A percentile compares a stretch with the other conserved stretches of the same genome.
Conservation (phyloP, 2,113 vertebrate genomes). For the Notiomystis cincta region DNA sequence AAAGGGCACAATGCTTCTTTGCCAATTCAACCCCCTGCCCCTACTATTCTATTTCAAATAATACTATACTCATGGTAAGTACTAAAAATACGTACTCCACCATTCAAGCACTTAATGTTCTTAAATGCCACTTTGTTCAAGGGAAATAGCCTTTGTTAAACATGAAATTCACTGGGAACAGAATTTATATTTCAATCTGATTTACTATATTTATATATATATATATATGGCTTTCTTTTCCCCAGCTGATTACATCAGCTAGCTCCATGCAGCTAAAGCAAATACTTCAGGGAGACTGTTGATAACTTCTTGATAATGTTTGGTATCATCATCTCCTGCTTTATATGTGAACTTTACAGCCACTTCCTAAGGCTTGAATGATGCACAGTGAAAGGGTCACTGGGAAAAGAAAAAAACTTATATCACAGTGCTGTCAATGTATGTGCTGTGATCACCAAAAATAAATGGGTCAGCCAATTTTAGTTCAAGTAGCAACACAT, state of each 20-base stretch:
- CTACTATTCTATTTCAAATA: slow-evolving; percentile 35
- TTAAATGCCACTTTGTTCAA: slow-evolving; percentile 52
- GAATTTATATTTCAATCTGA: slow-evolving; percentile 31
- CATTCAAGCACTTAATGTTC: slow-evolving; percentile 46
- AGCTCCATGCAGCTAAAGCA: not conserved
- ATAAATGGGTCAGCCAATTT: not conserved
- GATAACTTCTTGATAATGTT: not conserved
- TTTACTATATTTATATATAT: not conserved
- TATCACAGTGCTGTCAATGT: not conserved
- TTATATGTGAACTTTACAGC: not conserved
- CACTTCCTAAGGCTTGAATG: not conserved
- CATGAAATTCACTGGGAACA: not conserved
- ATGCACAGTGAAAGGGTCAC: not conserved
- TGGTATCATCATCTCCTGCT: not conserved
- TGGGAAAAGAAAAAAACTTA: not conserved
- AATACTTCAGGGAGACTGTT: not conserved
- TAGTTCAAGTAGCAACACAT: not conserved
- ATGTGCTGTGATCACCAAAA: not conserved
- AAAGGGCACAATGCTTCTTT: slow-evolving; percentile 34
- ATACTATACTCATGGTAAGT: slow-evolving; percentile 24
- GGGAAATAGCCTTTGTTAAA: slow-evolving; percentile 42
- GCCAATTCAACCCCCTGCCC: slow-evolving; percentile 30
- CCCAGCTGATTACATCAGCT: not conserved
- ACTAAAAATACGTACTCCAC: slow-evolving; percentile 48
- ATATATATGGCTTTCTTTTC: not conserved